Base-by-base conservation (phyloP, 2,797 vertebrate genomes). In the Glossophaga mutica region DNA sequence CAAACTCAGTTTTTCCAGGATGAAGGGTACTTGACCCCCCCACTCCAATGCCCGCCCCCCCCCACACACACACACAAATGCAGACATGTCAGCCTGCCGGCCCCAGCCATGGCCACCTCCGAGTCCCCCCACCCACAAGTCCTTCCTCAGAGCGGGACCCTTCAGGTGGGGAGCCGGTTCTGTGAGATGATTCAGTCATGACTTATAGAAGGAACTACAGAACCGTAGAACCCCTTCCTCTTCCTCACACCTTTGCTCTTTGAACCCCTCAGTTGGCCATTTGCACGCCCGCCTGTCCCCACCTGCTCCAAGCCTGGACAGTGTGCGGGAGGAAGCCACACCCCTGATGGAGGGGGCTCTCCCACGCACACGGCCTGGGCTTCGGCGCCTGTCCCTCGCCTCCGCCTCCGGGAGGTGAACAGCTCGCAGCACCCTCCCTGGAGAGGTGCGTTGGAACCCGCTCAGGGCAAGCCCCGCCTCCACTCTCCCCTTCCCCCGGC, bases 171-270 rank as follows among this genome's bases (percentile, higher is more conserved):
- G 48, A 57, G 79, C 21, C 5, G 34, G 11, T 50, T 74, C 46
- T 0, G 0, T 0, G 18, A 67, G 18, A 18, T 16, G 5, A 55
- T 12, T 18, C 4, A 18, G 22, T 57, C 24, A n/a, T 11, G 12
- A 67, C 15, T 44, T 24, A 0, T 42, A 44, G 34, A 50, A 50
- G 4, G 29, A 65, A 21, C 68, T 14, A 15, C 11, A 21, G 34
- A 73, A 24, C 32, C 44, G 2, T 1, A 16, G 67, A 73, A 14
- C 26, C 74, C n/a, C 55, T 52, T 11, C 39, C 19, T 50, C 55
- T 52, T 11, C 39, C 19, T 50, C 9, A 15, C 42, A 29, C 11
- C 3, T 37, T 39, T 29, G 81, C 46, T 52, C 16, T 26, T 37
- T 68, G 57, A 22, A 26, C 9, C 21, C n/a, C 65, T 74, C 24